Percentiles rank a stretch among this genome's conserved stretches.
These are phyloP conservation scores for Perca schrenkii DNA, from an alignment of 2,113 vertebrate species.

Conservation along the genomic window DNA sequence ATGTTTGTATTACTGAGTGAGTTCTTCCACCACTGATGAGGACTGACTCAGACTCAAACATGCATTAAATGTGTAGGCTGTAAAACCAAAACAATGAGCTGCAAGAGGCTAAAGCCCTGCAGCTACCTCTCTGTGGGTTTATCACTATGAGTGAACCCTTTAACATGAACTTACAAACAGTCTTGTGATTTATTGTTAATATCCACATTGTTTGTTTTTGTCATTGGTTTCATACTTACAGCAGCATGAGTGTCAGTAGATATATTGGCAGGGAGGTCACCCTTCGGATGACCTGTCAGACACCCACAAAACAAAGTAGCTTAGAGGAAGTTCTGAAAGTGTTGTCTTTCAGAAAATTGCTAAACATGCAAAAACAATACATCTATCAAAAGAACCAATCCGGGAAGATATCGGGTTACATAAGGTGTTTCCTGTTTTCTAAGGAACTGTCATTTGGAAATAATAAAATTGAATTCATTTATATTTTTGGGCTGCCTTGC, in stretches of 20 bases:
- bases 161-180: neutral
- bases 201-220: neutral
- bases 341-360: neutral
- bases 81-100: neutral
- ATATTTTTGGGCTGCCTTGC: neutral
- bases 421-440: neutral
- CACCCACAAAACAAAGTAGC: neutral
- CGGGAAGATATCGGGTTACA: neutral
- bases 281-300: slow-evolving; percentile 39
- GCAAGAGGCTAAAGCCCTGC: neutral
- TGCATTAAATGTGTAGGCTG: neutral
- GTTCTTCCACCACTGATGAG: neutral
- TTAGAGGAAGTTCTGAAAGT: slow-evolving; percentile 16
- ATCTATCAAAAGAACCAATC: neutral
- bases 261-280: neutral
- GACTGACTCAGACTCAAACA: neutral
- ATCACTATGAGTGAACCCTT: neutral
- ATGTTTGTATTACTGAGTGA: neutral
- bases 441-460: neutral
- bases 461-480: neutral
- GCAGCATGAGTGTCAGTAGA: slow-evolving; percentile 29
- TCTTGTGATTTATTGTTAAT: neutral
- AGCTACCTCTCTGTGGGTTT: neutral
- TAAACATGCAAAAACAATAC: neutral
- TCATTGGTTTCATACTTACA: slow-evolving; percentile 50